Percentiles rank a stretch among this genome's conserved stretches.
phyloP scores from a whole-genome alignment of 2,797 vertebrate species.

The Chelonia mydas region DNA sequence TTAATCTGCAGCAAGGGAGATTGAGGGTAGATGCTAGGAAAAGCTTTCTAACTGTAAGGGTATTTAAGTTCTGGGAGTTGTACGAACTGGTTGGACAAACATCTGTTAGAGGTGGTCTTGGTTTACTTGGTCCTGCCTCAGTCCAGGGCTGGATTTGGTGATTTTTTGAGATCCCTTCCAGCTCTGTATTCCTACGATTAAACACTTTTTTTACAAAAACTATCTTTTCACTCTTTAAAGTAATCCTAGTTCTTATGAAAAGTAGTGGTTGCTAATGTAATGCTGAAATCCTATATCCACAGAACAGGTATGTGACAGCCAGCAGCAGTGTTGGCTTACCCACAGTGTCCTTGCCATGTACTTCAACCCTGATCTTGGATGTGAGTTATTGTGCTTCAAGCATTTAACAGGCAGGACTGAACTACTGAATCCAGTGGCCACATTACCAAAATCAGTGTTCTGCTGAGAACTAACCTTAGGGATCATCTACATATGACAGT shows the following conservation, averaged over 20 bases:
- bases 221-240: background rate
- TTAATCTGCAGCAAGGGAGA: too few relatives aligned
- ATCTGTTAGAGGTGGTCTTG: too few relatives aligned
- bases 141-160: too few relatives aligned
- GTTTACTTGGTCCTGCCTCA: too few relatives aligned
- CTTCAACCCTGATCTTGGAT: rapidly evolving
- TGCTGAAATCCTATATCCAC: background rate
- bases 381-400: background rate
- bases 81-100: too few relatives aligned
- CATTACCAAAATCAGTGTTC: too few relatives aligned
- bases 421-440: background rate
- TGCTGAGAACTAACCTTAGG: too few relatives aligned
- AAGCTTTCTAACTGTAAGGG: too few relatives aligned
- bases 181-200: background rate
- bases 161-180: too few relatives aligned
- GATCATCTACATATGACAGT: too few relatives aligned
- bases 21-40: too few relatives aligned
- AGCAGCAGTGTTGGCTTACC: background rate
- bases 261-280: background rate
- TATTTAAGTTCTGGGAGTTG: too few relatives aligned
- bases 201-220: background rate
- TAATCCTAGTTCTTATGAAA: background rate
- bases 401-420: background rate
- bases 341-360: background rate
- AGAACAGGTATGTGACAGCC: background rate